Evolutionary conservation across 2,888 invertebrate genomes (phyloP).

Genomic region (Lissonota sp.): DNA sequence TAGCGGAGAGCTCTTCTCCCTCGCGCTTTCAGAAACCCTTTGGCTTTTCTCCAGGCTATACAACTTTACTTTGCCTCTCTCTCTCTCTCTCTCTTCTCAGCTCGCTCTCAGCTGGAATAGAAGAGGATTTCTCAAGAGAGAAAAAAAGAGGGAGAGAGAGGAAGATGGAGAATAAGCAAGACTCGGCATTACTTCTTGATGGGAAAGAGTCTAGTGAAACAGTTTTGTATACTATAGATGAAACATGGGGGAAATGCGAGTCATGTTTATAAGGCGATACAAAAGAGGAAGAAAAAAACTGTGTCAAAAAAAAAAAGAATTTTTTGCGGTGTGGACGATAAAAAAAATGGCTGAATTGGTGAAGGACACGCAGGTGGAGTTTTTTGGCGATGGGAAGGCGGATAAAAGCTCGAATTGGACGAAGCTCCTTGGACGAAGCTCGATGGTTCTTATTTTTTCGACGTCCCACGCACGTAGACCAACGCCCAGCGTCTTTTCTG

Average conservation of each 20-base stretch:
- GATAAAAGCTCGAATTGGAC: not conserved
- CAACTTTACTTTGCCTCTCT: constrained; percentile 5
- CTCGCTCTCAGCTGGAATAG: constrained; percentile 12
- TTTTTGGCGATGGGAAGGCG: not conserved
- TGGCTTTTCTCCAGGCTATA: constrained; percentile 18
- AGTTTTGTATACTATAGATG: no score
- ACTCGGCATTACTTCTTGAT: not conserved
- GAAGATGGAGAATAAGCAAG: not conserved
- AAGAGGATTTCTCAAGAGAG: constrained; percentile 12
- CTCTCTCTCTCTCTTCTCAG: constrained; percentile 37
- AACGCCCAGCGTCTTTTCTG: constrained; percentile 45
- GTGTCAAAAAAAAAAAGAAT: no score
- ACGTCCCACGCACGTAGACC: constrained; percentile 34
- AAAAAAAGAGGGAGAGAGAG: not conserved
- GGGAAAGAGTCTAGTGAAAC: no score
- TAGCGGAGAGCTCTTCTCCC: constrained; percentile 57
- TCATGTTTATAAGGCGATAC: no score
- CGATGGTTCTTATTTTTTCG: constrained; percentile 19
- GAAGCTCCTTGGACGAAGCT: not conserved
- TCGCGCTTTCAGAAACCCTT: constrained; percentile 44
- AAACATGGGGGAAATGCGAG: no score
- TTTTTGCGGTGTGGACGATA: no score
- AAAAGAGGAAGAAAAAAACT: no score
- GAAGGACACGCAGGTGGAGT: constrained; percentile 1
- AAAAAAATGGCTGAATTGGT: not conserved